Conservation (phyloP, 1,140 invertebrate species). For the Heliconius himera region DNA sequence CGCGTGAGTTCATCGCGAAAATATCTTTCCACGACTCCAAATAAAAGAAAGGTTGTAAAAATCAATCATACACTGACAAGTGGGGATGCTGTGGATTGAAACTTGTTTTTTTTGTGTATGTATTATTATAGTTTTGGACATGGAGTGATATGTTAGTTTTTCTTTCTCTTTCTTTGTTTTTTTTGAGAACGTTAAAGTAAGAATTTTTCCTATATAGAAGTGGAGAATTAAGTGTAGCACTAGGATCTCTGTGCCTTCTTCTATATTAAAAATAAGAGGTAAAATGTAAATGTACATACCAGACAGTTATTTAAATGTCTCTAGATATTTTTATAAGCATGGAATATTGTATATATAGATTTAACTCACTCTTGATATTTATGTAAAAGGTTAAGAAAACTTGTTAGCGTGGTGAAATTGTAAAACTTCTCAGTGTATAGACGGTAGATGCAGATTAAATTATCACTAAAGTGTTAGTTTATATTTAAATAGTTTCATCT, state of each 20-base stretch:
- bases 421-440: no score
- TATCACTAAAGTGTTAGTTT: no score
- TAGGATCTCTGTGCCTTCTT: no score
- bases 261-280: no score
- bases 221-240: no score
- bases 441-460: no score
- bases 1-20: constrained; percentile 38
- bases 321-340: neutral
- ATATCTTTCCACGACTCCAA: constrained; percentile 31
- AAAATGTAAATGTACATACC: no score
- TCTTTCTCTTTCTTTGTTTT: neutral
- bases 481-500: no score
- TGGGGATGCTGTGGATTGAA: constrained; percentile 6
- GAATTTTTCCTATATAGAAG: no score
- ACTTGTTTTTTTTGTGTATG: neutral
- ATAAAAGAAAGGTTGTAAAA: constrained; percentile 35
- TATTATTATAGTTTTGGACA: neutral
- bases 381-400: no score
- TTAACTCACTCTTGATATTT: neutral
- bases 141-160: neutral
- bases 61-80: constrained; percentile 34
- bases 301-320: neutral
- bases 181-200: neutral
- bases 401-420: no score
- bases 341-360: neutral